Evolutionary conservation across 1,140 invertebrate genomes (phyloP).

Genomic region (Drosophila murphyi): DNA sequence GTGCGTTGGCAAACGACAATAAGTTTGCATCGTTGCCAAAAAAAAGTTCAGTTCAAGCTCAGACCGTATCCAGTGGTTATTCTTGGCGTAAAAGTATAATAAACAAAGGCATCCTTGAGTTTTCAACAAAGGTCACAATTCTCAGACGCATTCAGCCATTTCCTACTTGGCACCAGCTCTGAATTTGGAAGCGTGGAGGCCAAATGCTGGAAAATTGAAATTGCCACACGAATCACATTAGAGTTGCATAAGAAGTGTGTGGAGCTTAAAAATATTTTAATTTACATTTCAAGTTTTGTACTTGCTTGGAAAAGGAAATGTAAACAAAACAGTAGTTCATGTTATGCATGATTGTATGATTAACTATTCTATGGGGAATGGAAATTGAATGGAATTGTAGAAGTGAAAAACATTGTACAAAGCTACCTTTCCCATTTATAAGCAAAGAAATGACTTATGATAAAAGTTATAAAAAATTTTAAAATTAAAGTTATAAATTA

Average conservation of each 20-base stretch:
- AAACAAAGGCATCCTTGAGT: constrained; percentile 69
- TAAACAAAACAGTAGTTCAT: not conserved
- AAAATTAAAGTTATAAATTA: no score
- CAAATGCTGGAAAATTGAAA: constrained; percentile 38
- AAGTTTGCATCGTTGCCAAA: constrained; percentile 39
- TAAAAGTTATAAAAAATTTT: no score
- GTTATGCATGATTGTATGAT: no score
- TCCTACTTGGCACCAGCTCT: constrained; percentile 31
- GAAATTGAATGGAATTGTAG: no score
- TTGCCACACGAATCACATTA: not conserved
- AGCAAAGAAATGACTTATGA: no score
- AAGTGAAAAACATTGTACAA: no score
- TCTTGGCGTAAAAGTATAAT: constrained; percentile 60
- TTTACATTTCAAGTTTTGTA: not conserved
- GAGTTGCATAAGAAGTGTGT: constrained; percentile 20
- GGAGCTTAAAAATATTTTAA: constrained; percentile 8
- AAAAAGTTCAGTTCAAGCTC: constrained; percentile 8
- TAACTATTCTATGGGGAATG: not conserved
- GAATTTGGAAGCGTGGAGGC: constrained; percentile 8
- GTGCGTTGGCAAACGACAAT: constrained; percentile 73
- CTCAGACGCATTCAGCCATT: constrained; percentile 45
- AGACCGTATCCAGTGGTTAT: constrained; percentile 45
- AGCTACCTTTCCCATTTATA: no score
- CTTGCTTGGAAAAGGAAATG: not conserved
- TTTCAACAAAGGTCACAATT: constrained; percentile 67